These are phyloP conservation scores for pig (Sus scrofa) DNA, from an alignment of 2,113 vertebrate genomes.

Conservation along the genomic window T2T-Sscrofa CM000830.6:27465501-27466000, in stretches of 20 bases:
- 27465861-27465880: background rate
- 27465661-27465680: background rate
- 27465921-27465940: background rate
- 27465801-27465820: slow-evolving; percentile 14
- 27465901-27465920: background rate
- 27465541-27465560: background rate
- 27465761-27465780: background rate
- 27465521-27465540: background rate
- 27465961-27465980: background rate
- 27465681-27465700: background rate
- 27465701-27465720: background rate
- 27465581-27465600: background rate
- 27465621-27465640: background rate
- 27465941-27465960: background rate
- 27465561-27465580: slow-evolving; percentile 25
- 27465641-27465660: slow-evolving; percentile 3
- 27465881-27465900: background rate
- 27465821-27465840: background rate
- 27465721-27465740: background rate
- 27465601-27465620: slow-evolving; percentile 8
- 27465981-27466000: background rate
- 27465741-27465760: background rate
- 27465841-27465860: background rate
- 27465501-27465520: slow-evolving; percentile 8
- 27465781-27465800: background rate